A percentile compares a stretch with the other conserved stretches of the same genome.
Evolutionary conservation across 2,113 vertebrate genomes (phyloP).

Genomic region (Loxodonta africana): DNA sequence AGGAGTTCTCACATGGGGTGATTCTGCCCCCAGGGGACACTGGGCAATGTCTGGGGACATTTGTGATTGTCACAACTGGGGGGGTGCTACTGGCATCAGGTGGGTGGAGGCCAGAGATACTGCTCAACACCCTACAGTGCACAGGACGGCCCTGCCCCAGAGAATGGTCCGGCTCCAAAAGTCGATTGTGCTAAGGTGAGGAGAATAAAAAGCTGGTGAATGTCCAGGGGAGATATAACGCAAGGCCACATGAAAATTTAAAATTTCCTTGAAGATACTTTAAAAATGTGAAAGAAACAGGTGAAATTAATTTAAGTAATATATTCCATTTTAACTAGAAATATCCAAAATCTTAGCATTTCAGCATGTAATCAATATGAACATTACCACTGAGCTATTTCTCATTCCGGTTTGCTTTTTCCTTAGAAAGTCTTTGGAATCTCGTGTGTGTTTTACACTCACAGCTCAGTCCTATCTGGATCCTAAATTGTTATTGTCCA

Average conservation of each 20-base stretch:
- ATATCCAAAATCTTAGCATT: not conserved
- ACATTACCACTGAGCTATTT: not conserved
- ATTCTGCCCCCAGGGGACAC: too few species aligned
- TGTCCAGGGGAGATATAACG: not conserved
- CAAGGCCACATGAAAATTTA: not conserved
- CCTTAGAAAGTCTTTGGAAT: not conserved
- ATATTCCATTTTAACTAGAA: not conserved
- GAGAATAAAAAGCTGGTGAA: not conserved
- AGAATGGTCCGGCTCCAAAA: too few species aligned
- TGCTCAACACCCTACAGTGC: too few species aligned
- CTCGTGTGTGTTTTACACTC: not conserved
- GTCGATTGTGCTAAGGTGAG: not conserved
- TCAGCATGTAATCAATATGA: not conserved
- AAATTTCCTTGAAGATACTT: not conserved
- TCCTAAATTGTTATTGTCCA: not conserved
- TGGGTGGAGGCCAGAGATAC: too few species aligned
- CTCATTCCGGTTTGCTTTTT: not conserved
- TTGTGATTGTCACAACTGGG: too few species aligned
- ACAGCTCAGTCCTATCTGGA: fast-evolving
- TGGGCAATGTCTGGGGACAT: too few species aligned
- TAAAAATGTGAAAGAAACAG: not conserved
- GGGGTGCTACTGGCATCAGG: too few species aligned
- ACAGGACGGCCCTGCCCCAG: too few species aligned
- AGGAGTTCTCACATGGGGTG: too few species aligned
- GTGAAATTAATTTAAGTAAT: not conserved